Evolutionary conservation across 1,140 invertebrate genomes (phyloP), one percentile per base, ranked within the genome.

Genomic region (Apis dorsata): DNA sequence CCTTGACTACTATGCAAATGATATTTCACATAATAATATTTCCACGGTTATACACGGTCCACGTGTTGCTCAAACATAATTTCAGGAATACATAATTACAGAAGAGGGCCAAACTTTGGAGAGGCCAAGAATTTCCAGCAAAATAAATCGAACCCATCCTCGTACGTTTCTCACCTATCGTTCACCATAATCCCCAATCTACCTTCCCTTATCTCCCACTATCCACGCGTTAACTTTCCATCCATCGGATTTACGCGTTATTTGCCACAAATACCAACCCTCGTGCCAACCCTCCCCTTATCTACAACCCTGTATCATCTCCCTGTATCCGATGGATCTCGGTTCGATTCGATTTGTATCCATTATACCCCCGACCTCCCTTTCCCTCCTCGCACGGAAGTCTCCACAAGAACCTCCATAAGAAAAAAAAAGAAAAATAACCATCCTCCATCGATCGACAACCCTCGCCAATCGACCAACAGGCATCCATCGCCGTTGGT

Each of bases 331-430:
- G 24, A 59, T 34, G 62, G 63, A 83, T 77, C 75, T 76, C 21
- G 57, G 44, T 79, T 70, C 75, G 49, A 85, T 71, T 76, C 85
- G 86, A 86, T 87, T 87, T 72, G 80, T 86, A 87, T 86, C 85
- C 70, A 55, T 63, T 82, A 60, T 79, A 57, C 5, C 60, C 62
- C 68, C 62, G 17, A 57, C 57, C 69, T 49, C 44, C 74, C 57
- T 21, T 49, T 15, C n/a, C 13, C 19, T 13, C 53, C 44, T 3
- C 34, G 11, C 10, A 53, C 69, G 78, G 59, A 73, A 80, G 59
- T 19, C 49, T 24, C 51, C 12, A 24, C 19, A 72, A 44, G 19
- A 17, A 2, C 34, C 34, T 34, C 34, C 34, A 34, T 34, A 24
- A 13, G 21, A 44, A 44, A 24, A 8, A 21, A 21, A n/a, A 60